Percentiles rank a stretch among this genome's conserved stretches.
These are phyloP conservation scores for Scaptomyza graminum DNA, from an alignment of 1,140 invertebrate species.

Conservation along the genomic window DNA sequence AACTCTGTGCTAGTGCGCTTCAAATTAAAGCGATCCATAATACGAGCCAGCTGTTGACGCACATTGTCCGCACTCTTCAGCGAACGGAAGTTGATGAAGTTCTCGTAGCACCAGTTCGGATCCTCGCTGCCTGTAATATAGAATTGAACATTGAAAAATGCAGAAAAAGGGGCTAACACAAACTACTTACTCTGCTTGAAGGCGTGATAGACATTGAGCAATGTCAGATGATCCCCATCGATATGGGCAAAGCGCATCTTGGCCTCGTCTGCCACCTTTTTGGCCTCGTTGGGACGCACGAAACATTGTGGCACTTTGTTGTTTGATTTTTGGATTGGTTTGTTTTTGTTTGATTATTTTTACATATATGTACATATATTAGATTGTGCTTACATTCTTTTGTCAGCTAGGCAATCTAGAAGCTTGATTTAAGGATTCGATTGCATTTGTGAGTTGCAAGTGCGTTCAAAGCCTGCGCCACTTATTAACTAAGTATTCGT, in stretches of 20 bases:
- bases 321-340: slow-evolving; percentile 74
- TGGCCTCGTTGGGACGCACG: slow-evolving; percentile 99
- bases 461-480: slow-evolving; percentile 49
- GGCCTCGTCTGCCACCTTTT: slow-evolving; percentile 99
- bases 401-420: slow-evolving; percentile 77
- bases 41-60: slow-evolving; percentile 87
- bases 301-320: slow-evolving; percentile 99
- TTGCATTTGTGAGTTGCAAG: slow-evolving; percentile 80
- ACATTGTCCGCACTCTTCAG: slow-evolving; percentile 93
- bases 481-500: not conserved
- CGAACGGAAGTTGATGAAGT: slow-evolving; percentile 99
- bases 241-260: slow-evolving; percentile 99
- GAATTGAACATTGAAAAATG: not conserved
- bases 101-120: slow-evolving; percentile 98
- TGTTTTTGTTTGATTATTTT: slow-evolving; percentile 68
- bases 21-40: slow-evolving; percentile 94
- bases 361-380: slow-evolving; percentile 59
- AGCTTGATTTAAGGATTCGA: slow-evolving; percentile 71
- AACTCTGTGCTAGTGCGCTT: slow-evolving; percentile 99
- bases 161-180: not conserved
- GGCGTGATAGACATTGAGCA: slow-evolving; percentile 99
- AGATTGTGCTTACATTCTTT: slow-evolving; percentile 71
- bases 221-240: slow-evolving; percentile 99
- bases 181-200: slow-evolving; percentile 98
- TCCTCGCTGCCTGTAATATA: slow-evolving; percentile 85